Evolutionary conservation across 2,797 vertebrate genomes (phyloP).

Genomic region (Aulostomus chinensis): DNA sequence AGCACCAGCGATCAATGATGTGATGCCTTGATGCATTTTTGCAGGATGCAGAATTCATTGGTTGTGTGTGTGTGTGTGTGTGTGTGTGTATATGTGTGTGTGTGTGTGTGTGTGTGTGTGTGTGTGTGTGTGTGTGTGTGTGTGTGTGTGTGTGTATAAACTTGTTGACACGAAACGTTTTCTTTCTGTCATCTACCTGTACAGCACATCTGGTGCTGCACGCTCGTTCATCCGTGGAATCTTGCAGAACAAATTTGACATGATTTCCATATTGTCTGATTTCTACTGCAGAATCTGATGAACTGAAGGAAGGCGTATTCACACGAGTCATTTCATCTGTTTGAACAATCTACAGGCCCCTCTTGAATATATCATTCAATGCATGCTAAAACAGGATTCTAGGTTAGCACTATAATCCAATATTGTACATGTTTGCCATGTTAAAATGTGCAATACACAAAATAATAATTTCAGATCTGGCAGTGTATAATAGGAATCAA

Average conservation of each 20-base stretch:
- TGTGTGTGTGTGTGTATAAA: too few species aligned
- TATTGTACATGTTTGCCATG: constrained; percentile 53
- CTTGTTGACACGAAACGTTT: too few species aligned
- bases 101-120: too few species aligned
- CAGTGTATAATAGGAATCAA: constrained; percentile 34
- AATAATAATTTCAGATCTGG: constrained; percentile 54
- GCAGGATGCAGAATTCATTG: too few species aligned
- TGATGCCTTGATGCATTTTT: too few species aligned
- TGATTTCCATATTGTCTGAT: constrained; percentile 63
- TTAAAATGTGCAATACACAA: constrained; percentile 40
- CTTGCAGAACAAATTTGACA: constrained; percentile 53
- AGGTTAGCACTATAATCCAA: constrained; percentile 59
- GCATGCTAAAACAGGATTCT: constrained; percentile 62
- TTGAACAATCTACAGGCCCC: constrained; percentile 61
- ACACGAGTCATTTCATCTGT: constrained; percentile 57
- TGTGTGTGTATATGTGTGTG: too few species aligned
- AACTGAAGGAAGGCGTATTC: constrained; percentile 42
- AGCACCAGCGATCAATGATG: too few species aligned
- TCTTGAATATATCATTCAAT: constrained; percentile 53
- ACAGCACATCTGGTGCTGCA: constrained; percentile 3
- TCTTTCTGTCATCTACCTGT: too few species aligned
- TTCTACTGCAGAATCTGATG: constrained; percentile 53
- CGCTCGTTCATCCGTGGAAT: constrained; percentile 40
- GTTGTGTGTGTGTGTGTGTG: too few species aligned
- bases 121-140: too few species aligned